A percentile compares a stretch with the other conserved stretches of the same genome.
Evolutionary conservation across 2,888 invertebrate genomes (phyloP).

Genomic region (Scelioninae gen. 2): DNA sequence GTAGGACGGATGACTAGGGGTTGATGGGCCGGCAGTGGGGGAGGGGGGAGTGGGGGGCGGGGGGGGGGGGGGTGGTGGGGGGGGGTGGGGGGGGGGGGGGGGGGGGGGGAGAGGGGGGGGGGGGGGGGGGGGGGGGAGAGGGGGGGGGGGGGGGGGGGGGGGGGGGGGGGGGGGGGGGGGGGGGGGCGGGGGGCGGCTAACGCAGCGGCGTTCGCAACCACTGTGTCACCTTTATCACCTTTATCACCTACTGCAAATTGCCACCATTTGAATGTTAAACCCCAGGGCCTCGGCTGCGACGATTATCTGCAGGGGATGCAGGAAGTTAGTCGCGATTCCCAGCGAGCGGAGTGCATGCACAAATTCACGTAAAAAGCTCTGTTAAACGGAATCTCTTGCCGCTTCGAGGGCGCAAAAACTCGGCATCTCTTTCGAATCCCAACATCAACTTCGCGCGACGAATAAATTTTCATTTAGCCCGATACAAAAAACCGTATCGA

Average conservation of each 20-base stretch:
- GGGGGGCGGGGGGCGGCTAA: slow-evolving; percentile 53
- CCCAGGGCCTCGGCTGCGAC: slow-evolving; percentile 70
- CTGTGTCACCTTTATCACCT: slow-evolving; percentile 75
- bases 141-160: too few relatives aligned
- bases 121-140: too few relatives aligned
- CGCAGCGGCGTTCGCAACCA: slow-evolving; percentile 65
- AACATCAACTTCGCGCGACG: slow-evolving; percentile 52
- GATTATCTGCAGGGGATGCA: slow-evolving; percentile 69
- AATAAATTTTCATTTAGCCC: slow-evolving; percentile 57
- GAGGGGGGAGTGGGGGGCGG: too few relatives aligned
- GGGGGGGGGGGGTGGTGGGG: too few relatives aligned
- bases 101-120: too few relatives aligned
- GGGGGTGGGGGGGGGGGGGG: too few relatives aligned
- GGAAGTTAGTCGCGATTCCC: slow-evolving; percentile 58
- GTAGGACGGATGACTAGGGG: too few relatives aligned
- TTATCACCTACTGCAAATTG: slow-evolving; percentile 75
- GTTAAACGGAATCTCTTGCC: slow-evolving; percentile 69
- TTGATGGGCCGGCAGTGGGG: too few relatives aligned
- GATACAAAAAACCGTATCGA: slow-evolving; percentile 33
- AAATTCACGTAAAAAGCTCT: slow-evolving; percentile 62
- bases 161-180: slow-evolving; percentile 26
- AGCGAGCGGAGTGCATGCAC: slow-evolving; percentile 61
- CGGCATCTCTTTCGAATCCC: slow-evolving; percentile 55
- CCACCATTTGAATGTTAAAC: slow-evolving; percentile 75
- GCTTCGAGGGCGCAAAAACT: slow-evolving; percentile 63